Evolutionary conservation across 2,113 vertebrate genomes (phyloP), one percentile per base, ranked within the genome.

Genomic region (Ictidomys tridecemlineatus): DNA sequence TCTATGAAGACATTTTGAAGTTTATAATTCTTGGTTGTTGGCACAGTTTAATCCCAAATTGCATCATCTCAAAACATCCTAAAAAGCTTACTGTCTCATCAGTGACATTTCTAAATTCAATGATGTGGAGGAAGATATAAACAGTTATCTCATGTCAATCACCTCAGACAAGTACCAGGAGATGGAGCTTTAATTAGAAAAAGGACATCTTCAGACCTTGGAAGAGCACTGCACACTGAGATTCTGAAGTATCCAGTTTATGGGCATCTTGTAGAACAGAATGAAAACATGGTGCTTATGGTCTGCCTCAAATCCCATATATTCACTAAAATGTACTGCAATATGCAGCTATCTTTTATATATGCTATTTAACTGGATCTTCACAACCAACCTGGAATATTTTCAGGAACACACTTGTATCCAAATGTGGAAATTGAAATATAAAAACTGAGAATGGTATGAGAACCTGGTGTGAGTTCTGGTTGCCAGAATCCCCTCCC

Each of bases 1-100:
- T 91, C 45, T 88, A 34, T 89, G 30, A 97, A 74, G 30, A 87
- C 37, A 78, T 72, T 91, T 85, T 85, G 65, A 95, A 91, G 34
- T 56, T 45, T 53, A 45, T 0, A 78, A 42, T 89, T 93, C 70
- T 82, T 76, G 32, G 14, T 74, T 85, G 22, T 17, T 85, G 28
- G 63, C 86, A 72, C 11, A 87, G 39, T 3, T 93, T 91, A 69
- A 58, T 89, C 83, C 91, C 72, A 96, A 89, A 94, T 70, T 74
- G 9, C 7, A 91, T 65, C 9, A 39, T 74, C 4, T 82, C 51
- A 65, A 89, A 86, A 69, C 28, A 91, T 74, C 24, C n/a, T 93
- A 61, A 92, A 90, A 79, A 87, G 24, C 24, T 83, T 28, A 6
- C 11, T 39, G 69, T 9, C 16, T 72, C 39, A 82, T 83, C 73